Evolutionary conservation across 1,140 invertebrate species (phyloP), one percentile per base, ranked within the genome.

Genomic region (Musca vetustissima): DNA sequence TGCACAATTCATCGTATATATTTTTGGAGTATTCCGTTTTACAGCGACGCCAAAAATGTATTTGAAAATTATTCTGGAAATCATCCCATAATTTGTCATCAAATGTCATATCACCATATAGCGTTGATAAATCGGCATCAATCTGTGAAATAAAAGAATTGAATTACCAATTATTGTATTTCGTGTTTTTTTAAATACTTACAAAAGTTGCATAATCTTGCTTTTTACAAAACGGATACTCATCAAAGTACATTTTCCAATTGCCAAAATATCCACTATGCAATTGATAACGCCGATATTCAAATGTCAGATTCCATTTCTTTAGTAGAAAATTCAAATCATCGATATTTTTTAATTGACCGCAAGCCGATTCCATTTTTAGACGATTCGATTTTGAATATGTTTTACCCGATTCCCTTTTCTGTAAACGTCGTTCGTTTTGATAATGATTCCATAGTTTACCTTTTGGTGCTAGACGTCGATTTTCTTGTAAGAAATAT

Each of bases 221-320:
- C 43, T 61, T 28, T 61, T 61, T 61, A 36, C 25, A 36, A 61
- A 61, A 61, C 9, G 57, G 57, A 61, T 61, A 61, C 15, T 61
- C 57, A 61, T 61, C 57, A 36, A 61, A 61, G 36, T 61, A 61
- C 22, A 43, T 6, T 32, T 61, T 61, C 57, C 57, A 61, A 61
- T 61, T 61, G 13, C 28, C 13, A 36, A 61, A 61, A n/a, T 2
- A 61, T 19, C 28, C 57, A 3, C 9, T 21, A 17, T 61, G 57
- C 8, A 61, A 19, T 61, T 61, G 57, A 61, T 61, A 21, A 36
- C 57, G 57, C 14, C 57, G 17, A 61, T 19, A 61, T 8, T 28
- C 11, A 36, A 61, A 61, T 19, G 57, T 19, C 19, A 8, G 15
- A 13, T 36, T 19, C 57, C 57, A 61, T 36, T 61, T 36, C 15